Evolutionary conservation across 2,797 vertebrate species (phyloP), one percentile per base, ranked within the genome.

Genomic region (Cichlasoma orientale): DNA sequence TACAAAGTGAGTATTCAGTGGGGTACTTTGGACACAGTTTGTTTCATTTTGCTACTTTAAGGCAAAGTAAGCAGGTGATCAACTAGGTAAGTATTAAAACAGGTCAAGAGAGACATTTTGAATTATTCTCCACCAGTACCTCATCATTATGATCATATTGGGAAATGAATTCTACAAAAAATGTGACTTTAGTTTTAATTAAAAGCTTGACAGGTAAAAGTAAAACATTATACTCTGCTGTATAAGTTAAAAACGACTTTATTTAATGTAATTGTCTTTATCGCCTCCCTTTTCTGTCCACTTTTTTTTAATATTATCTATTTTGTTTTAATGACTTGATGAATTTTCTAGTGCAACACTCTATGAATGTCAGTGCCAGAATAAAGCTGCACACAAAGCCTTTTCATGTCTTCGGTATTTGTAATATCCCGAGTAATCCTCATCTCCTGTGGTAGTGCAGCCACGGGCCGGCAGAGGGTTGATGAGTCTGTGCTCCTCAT

Each of bases 381-480:
- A 50, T 50, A 50, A 8, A 47, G 12, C 4, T 5, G 13, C 41
- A 14, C 41, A 14, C 13, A 14, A 44, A 44, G 41, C 16, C 47
- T 13, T 54, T 23, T 54, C 21, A 54, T 12, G 53, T 54, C 53
- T 52, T 68, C 44, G 5, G 18, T 50, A 14, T 14, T 29, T 52
- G 44, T 31, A 68, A n/a, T n/a, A 27, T 31, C 47, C 18, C 6
- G 18, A 19, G 44, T 50, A n/a, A 29, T 7, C 5, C 41, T 29
- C 41, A 4, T 68, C 61, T 29, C 16, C 7, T 29, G 41, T 44
- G 41, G 4, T 71, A 33, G 8, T 74, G 11, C 86, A 19, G 27
- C 55, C 12, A 6, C 11, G 23, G 31, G 63, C 89, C 91, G 52
- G 71, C 53, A 88, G 90, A 19, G 78, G 82, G 33, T 2, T 52